Base-by-base conservation (phyloP, 2,113 vertebrate genomes). In the Myotis brandtii region DNA sequence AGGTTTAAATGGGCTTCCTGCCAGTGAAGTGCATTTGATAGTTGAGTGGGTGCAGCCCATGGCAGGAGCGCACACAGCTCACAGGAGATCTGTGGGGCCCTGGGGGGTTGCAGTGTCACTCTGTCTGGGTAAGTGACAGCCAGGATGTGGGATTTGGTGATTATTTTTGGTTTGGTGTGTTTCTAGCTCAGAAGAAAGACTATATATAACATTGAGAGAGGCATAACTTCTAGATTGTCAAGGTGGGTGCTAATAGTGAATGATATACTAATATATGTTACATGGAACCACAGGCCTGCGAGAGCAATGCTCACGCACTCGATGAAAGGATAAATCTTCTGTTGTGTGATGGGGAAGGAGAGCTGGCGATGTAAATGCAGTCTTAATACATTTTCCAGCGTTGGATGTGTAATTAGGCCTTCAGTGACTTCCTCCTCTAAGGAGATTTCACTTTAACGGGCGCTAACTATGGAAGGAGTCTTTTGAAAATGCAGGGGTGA, bases 161-260 rank as follows among this genome's bases (percentile, higher is more conserved):
- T 97, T 97, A 97, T 97, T 98, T 98, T 98, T 83, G 96, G 95
- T 97, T 97, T 85, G 88, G 37, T 95, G 80, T 96, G 94, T 97
- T 95, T 93, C 40, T 93, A 88, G 87, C 90, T 97, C 93, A 82
- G 97, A 97, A 98, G 59, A 43, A 10, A 89, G 96, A 95, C 95
- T 89, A 94, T 93, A 94, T 98, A 52, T 97, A 97, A 96, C 86
- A 87, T 75, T 69, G 93, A 88, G 93, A 95, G 96, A 86, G 40
- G 81, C 95, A 95, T 86, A 85, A 75, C 82, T 98, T 98, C 95
- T 73, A 72, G 73, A 89, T 94, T 96, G 86, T 43, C 94, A 86
- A 97, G 89, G 75, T 16, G 86, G 87, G 88, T 97, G 95, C 40
- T 73, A 50, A 86, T 95, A 92, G 91, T 93, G 91, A 96, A 84